These are phyloP conservation scores for Eueremaeus valkanovi DNA, from an alignment of 2,888 invertebrate species.

Conservation along the genomic window DNA sequence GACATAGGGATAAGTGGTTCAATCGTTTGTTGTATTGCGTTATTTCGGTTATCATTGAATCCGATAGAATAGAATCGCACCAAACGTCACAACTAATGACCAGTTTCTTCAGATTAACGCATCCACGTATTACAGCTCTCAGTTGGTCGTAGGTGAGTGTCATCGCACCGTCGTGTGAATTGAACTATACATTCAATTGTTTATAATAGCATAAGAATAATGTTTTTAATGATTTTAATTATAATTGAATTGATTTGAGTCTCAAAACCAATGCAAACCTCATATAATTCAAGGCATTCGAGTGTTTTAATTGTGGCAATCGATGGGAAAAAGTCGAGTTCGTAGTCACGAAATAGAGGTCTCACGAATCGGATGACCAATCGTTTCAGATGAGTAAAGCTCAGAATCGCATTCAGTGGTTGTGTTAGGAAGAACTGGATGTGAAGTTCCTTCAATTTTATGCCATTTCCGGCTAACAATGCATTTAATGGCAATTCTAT, in stretches of 20 bases:
- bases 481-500: constrained; percentile 13
- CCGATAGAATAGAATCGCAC: constrained; percentile 33
- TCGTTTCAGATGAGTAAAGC: not conserved
- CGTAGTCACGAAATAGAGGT: constrained; percentile 32
- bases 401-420: not conserved
- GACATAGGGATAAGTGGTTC: constrained; percentile 20
- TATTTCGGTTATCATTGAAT: not conserved
- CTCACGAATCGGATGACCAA: constrained; percentile 28
- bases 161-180: constrained; percentile 35
- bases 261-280: constrained; percentile 4
- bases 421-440: constrained; percentile 29
- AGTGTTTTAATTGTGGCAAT: constrained; percentile 15
- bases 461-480: constrained; percentile 5
- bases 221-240: not conserved
- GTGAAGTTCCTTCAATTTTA: constrained; percentile 6
- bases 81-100: constrained; percentile 37
- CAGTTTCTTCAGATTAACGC: not conserved
- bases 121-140: not conserved
- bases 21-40: not conserved
- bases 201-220: not conserved
- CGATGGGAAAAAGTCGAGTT: constrained; percentile 2
- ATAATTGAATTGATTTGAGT: not conserved
- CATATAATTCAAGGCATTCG: constrained; percentile 32
- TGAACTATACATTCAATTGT: constrained; percentile 13
- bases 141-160: constrained; percentile 8